phyloP scores from a whole-genome alignment of 2,888 invertebrate species.

The Acrobasis repandana region DNA sequence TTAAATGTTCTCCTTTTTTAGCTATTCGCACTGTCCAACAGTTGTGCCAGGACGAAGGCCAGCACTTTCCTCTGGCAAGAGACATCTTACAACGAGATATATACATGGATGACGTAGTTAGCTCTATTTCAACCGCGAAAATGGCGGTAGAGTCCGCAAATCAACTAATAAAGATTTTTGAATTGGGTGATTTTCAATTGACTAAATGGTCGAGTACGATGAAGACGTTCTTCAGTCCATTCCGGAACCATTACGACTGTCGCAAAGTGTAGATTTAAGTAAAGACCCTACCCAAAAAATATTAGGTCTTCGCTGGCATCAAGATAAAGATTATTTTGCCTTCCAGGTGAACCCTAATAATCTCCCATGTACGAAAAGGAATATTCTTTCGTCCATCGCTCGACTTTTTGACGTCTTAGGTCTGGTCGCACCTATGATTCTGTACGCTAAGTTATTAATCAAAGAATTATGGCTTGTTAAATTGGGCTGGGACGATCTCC shows the following conservation, averaged over 20 bases:
- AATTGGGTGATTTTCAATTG: not conserved
- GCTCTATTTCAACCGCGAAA: not conserved
- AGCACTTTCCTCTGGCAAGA: too few relatives aligned
- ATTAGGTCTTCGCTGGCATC: not conserved
- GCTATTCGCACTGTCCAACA: not conserved
- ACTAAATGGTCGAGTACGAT: too few relatives aligned
- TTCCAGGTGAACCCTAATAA: not conserved
- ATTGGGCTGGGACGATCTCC: too few relatives aligned
- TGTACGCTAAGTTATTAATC: slow-evolving; percentile 4
- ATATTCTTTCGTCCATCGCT: slow-evolving; percentile 20
- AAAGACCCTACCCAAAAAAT: not conserved
- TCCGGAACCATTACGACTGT: not conserved
- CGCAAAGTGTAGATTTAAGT: not conserved
- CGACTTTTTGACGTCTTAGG: slow-evolving; percentile 20
- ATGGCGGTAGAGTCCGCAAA: not conserved
- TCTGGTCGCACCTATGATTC: slow-evolving; percentile 6
- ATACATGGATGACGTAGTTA: not conserved
- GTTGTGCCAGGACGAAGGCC: not conserved
- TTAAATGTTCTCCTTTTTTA: slow-evolving; percentile 7
- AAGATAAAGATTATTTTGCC: slow-evolving; percentile 3
- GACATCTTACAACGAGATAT: not conserved
- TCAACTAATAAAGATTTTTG: not conserved
- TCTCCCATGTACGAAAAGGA: slow-evolving; percentile 10
- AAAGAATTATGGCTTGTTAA: too few relatives aligned
- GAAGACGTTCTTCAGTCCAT: not conserved